These are phyloP conservation scores for Pollenia labialis DNA, from an alignment of 2,888 invertebrate species.

Conservation along the genomic window DNA sequence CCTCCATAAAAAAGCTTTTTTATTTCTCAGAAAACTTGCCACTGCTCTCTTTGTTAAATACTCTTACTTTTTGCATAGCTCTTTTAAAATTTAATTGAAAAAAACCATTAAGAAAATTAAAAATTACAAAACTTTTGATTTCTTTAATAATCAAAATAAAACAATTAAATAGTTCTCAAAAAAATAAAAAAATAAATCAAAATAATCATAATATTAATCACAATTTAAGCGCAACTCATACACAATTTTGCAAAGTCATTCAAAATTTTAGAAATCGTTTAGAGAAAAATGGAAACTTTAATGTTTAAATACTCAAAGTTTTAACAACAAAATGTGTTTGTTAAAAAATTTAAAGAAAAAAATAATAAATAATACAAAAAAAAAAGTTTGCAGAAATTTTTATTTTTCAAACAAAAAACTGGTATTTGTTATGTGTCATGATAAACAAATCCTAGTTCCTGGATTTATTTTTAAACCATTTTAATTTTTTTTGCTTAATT, in stretches of 20 bases:
- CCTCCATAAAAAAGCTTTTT: constrained; percentile 49
- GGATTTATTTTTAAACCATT: neutral
- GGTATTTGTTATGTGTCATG: neutral
- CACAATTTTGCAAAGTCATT: constrained; percentile 3
- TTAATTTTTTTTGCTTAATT: neutral
- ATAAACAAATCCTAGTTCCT: constrained; percentile 31
- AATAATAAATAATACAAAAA: neutral
- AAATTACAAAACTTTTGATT: too few relatives aligned
- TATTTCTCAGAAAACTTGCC: neutral
- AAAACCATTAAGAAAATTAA: too few relatives aligned
- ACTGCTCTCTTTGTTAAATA: neutral
- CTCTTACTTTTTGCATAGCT: neutral
- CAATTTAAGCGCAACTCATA: too few relatives aligned
- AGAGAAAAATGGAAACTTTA: neutral
- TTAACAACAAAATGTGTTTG: neutral
- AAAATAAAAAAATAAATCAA: too few relatives aligned
- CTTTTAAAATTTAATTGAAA: too few relatives aligned
- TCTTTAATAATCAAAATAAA: too few relatives aligned
- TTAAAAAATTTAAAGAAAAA: neutral
- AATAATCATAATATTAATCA: too few relatives aligned
- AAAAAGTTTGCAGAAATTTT: neutral
- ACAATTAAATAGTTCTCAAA: too few relatives aligned
- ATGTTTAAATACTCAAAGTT: too few relatives aligned
- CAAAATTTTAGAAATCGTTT: neutral
- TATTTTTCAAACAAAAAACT: neutral